Evolutionary conservation across 2,888 invertebrate species (phyloP).

Genomic region (Taenaris catops): DNA sequence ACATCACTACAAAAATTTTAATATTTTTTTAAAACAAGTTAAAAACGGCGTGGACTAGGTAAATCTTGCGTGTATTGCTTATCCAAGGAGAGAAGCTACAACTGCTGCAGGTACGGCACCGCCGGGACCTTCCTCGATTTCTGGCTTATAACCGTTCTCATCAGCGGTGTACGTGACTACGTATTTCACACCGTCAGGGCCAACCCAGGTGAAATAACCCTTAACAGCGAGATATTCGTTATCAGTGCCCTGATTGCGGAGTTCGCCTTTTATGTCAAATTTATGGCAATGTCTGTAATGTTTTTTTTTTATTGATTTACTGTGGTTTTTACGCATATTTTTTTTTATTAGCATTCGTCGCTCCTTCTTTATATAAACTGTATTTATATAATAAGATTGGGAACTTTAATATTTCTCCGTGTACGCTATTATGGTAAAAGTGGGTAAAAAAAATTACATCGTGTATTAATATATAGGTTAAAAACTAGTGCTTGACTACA

Average conservation of each 20-base stretch:
- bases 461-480: no score
- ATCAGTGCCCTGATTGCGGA: constrained; percentile 61
- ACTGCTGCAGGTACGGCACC: constrained; percentile 32
- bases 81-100: constrained; percentile 34
- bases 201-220: constrained; percentile 67
- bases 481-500: no score
- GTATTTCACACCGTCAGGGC: constrained; percentile 61
- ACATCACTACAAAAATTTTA: not conserved
- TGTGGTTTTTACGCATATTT: no score
- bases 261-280: constrained; percentile 49
- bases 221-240: constrained; percentile 57
- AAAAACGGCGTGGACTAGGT: constrained; percentile 16
- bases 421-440: no score
- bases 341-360: no score
- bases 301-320: no score
- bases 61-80: constrained; percentile 8
- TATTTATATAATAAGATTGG: no score
- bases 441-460: no score
- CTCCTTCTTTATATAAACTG: no score
- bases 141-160: constrained; percentile 43
- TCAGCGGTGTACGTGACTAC: constrained; percentile 72
- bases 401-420: no score
- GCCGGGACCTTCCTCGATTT: constrained; percentile 43
- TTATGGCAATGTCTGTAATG: no score
- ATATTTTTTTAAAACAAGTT: constrained; percentile 4